These are phyloP conservation scores for Heterodera schachtii DNA, from an alignment of 1,140 invertebrate species.

Conservation along the genomic window DNA sequence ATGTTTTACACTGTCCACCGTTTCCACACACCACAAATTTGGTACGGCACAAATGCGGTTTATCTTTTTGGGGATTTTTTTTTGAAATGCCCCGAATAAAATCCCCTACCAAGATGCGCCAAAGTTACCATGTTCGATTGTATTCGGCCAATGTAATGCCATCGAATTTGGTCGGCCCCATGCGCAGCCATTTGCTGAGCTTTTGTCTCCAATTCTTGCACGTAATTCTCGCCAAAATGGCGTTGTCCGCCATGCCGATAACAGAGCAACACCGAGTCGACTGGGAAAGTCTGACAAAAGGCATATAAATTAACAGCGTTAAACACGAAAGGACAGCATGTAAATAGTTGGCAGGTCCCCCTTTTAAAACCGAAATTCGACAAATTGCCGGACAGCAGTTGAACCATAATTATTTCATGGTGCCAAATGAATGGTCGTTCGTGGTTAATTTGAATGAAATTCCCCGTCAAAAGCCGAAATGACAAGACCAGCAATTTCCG, in stretches of 20 bases:
- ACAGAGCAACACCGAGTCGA: slow-evolving; percentile 77
- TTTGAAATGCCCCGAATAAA: slow-evolving; percentile 38
- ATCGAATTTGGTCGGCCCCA: slow-evolving; percentile 85
- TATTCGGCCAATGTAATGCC: slow-evolving; percentile 96
- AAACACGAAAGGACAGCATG: no score
- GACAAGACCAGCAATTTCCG: not conserved
- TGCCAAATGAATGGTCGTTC: no score
- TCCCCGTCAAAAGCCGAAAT: no score
- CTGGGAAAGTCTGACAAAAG: slow-evolving; percentile 78
- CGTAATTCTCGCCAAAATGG: slow-evolving; percentile 97
- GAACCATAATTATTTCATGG: no score
- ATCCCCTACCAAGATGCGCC: not conserved
- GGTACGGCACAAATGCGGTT: slow-evolving; percentile 67
- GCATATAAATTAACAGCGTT: no score
- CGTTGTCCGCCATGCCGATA: slow-evolving; percentile 80
- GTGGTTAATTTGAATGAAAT: no score
- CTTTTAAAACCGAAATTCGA: no score
- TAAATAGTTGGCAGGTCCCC: no score
- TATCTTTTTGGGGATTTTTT: slow-evolving; percentile 30
- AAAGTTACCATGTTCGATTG: slow-evolving; percentile 83
- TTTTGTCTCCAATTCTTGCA: slow-evolving; percentile 86
- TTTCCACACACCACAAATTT: slow-evolving; percentile 82
- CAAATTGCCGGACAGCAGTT: no score
- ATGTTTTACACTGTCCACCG: slow-evolving; percentile 81
- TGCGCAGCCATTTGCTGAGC: slow-evolving; percentile 74